Evolutionary conservation across 1,140 invertebrate species (phyloP).

Genomic region (Mizuhopecten yessoensis): DNA sequence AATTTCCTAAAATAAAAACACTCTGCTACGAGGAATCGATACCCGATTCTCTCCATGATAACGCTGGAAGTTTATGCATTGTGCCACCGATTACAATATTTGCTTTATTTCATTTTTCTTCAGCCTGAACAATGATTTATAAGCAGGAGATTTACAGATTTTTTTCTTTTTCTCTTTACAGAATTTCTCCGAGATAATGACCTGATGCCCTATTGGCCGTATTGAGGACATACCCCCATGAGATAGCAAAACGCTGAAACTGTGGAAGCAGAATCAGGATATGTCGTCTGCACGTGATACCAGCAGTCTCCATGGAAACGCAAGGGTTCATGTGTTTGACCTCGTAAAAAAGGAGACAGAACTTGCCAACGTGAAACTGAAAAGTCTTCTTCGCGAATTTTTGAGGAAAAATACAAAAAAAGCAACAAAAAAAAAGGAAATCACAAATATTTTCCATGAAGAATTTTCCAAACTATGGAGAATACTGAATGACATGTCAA

Average conservation of each 20-base stretch:
- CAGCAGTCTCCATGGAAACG: slow-evolving; percentile 2
- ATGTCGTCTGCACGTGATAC: not conserved
- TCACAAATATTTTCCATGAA: not conserved
- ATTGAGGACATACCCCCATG: not conserved
- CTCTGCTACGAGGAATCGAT: too few relatives aligned
- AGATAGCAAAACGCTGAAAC: not conserved
- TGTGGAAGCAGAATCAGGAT: not conserved
- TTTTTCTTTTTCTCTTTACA: not conserved
- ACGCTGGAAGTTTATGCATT: too few relatives aligned
- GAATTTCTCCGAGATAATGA: slow-evolving; percentile 34
- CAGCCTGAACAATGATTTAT: too few relatives aligned
- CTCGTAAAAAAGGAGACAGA: not conserved
- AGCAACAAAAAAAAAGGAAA: not conserved
- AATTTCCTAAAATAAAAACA: too few relatives aligned
- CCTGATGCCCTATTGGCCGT: not conserved
- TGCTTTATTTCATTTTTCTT: too few relatives aligned
- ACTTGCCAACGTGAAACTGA: not conserved
- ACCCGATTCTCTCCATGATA: too few relatives aligned
- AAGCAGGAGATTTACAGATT: too few relatives aligned
- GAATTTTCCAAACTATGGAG: not conserved
- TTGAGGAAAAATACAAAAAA: not conserved
- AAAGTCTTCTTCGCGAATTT: not conserved
- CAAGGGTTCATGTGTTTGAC: slow-evolving; percentile 9
- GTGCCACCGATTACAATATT: too few relatives aligned
- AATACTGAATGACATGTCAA: not conserved